Evolutionary conservation across 2,888 invertebrate species (phyloP).

Genomic region (Brenthis ino): DNA sequence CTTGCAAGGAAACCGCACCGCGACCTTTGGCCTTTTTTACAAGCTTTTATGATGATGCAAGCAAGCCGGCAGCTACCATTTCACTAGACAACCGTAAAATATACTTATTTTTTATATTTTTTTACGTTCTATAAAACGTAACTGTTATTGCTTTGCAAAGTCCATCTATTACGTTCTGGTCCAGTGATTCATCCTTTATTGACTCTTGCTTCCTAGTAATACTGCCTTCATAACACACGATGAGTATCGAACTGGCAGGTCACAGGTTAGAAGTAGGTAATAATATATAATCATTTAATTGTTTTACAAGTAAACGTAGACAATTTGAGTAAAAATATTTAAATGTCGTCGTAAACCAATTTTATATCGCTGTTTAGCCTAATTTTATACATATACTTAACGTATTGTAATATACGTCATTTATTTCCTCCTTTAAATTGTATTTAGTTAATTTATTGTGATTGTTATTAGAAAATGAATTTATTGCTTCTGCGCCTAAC

Average conservation of each 20-base stretch:
- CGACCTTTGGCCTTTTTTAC: no score
- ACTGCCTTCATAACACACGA: background rate
- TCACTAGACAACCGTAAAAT: background rate
- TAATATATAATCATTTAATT: no score
- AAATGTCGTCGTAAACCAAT: no score
- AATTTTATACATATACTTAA: no score
- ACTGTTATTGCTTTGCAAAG: conserved; percentile 1
- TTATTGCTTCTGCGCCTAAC: background rate
- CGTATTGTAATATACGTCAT: no score
- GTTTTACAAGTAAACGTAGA: no score
- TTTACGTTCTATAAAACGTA: background rate
- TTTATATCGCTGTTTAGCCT: no score
- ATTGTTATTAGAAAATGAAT: no score
- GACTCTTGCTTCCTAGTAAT: conserved; percentile 22
- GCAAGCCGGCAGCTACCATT: background rate
- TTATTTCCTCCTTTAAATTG: no score
- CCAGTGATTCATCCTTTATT: conserved; percentile 52
- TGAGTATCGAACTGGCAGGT: background rate
- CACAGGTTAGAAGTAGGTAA: background rate
- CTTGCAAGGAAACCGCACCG: no score
- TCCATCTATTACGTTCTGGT: conserved; percentile 54
- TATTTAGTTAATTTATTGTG: no score
- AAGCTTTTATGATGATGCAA: background rate
- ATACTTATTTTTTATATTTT: background rate
- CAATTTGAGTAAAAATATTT: no score